Percentiles rank a stretch among this genome's conserved stretches.
These are phyloP conservation scores for Nasonia vitripennis DNA, from an alignment of 1,140 invertebrate species.

Conservation along the genomic window DNA sequence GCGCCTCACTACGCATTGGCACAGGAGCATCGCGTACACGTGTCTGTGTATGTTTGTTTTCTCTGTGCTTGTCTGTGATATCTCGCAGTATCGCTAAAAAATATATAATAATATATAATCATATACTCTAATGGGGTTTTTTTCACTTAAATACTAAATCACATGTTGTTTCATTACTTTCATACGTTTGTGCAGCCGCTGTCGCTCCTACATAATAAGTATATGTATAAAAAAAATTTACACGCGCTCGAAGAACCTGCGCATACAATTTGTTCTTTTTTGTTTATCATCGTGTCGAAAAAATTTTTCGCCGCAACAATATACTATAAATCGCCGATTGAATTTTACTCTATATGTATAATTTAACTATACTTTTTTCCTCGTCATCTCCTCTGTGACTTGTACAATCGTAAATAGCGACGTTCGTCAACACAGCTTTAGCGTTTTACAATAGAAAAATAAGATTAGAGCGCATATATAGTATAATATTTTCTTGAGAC, in stretches of 20 bases:
- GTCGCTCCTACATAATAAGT: conserved; percentile 43
- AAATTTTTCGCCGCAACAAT: conserved; percentile 10
- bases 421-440: neutral
- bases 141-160: conserved; percentile 72
- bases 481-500: conserved; percentile 29
- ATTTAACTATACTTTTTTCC: neutral
- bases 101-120: conserved; percentile 53
- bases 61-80: conserved; percentile 26
- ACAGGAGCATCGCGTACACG: conserved; percentile 7
- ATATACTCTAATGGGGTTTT: conserved; percentile 66
- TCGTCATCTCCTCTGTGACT: neutral
- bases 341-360: neutral
- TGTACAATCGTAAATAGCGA: neutral
- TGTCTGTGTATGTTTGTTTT: neutral
- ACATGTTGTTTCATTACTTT: conserved; percentile 71
- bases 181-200: conserved; percentile 65
- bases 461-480: conserved; percentile 33
- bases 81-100: conserved; percentile 41
- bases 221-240: conserved; percentile 37
- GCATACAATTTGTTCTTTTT: neutral
- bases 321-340: neutral
- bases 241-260: neutral
- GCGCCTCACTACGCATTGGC: conserved; percentile 27
- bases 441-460: conserved; percentile 37
- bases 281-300: neutral